phyloP scores from a whole-genome alignment of 2,113 vertebrate species.

The Paedocypris sp. region DNA sequence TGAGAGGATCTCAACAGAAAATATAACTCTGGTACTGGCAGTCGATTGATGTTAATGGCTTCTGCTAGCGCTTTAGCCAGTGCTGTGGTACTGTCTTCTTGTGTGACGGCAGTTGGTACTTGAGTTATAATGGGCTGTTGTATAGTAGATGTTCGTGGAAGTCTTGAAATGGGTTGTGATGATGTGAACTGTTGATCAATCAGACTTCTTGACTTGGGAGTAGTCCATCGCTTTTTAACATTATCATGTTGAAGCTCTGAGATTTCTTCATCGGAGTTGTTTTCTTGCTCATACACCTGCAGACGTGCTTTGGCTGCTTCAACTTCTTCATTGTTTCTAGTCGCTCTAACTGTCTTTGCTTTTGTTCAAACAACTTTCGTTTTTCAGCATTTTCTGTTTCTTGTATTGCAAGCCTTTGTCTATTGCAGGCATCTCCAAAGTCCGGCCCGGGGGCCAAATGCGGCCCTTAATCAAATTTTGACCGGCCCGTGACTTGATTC shows the following conservation, averaged over 20 bases:
- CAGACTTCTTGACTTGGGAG: not conserved
- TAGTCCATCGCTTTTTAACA: not conserved
- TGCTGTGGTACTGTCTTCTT: not conserved
- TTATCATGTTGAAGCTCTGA: conserved; percentile 7
- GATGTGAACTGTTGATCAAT: not conserved
- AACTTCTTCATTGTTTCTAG: conserved; percentile 17
- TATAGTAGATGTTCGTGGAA: not conserved
- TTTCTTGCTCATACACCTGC: conserved; percentile 27
- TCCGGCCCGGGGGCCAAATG: no score
- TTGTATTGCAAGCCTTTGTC: conserved; percentile 17
- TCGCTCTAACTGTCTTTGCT: conserved; percentile 24
- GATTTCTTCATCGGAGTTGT: conserved; percentile 24
- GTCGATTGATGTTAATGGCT: conserved; percentile 9
- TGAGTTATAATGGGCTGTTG: not conserved
- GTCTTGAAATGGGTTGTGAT: not conserved
- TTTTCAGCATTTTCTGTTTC: conserved; percentile 32
- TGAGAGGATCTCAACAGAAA: conserved; percentile 16
- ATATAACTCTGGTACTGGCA: conserved; percentile 23
- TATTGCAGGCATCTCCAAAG: no score
- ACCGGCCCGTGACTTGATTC: no score
- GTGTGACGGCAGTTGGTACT: not conserved
- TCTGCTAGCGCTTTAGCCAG: conserved; percentile 16
- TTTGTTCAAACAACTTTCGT: conserved; percentile 19
- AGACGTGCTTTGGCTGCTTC: conserved; percentile 18
- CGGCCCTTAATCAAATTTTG: no score